Evolutionary conservation across 2,113 vertebrate species (phyloP), one percentile per base, ranked within the genome.

Genomic region (Apodemus sylvaticus): DNA sequence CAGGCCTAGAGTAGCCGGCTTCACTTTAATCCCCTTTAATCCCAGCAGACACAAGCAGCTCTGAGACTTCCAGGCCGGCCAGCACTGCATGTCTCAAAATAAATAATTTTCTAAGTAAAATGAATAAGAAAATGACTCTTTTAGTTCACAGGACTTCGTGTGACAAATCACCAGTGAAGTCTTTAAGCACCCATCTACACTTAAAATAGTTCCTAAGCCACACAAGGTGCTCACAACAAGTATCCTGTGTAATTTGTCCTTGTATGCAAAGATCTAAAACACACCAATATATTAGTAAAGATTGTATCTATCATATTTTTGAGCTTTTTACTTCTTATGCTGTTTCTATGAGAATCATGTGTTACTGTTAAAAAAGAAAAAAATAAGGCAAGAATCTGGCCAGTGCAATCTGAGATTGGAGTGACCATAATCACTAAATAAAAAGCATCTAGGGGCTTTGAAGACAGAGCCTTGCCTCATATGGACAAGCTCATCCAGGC

Each of bases 61-160:
- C 79, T 42, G n/a, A 55, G n/a, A 58, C 24, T 39, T 86, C 82
- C 39, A 86, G 17, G 26, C 39, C 26, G 12, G 60, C 13, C 26
- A 85, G 58, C 81, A 85, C 26, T 58, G 39, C 58, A 85, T 45
- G 81, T 31, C 58, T 82, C 53, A 60, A 58, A 85, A 29, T 31
- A 60, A 58, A 53, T 36, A 53, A 19, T 45, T 29, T 82, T 60
- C 39, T 78, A 94, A 89, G 55, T 95, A 90, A 94, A 94, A 83
- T 64, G 42, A 95, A 45, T 87, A 60, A 71, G 68, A 86, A 55
- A 68, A 90, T 29, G 81, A 0, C 71, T 94, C 53, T 86, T 91
- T 76, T 29, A 66, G 68, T 86, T 89, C 83, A 86, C 19, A 70
- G 6, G 26, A 87, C 90, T 79, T 92, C 51, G 29, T 60, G 66